A percentile compares a stretch with the other conserved stretches of the same genome.
These are phyloP conservation scores for Cinclus cinclus DNA, from an alignment of 2,113 vertebrate genomes.

Conservation along the genomic window DNA sequence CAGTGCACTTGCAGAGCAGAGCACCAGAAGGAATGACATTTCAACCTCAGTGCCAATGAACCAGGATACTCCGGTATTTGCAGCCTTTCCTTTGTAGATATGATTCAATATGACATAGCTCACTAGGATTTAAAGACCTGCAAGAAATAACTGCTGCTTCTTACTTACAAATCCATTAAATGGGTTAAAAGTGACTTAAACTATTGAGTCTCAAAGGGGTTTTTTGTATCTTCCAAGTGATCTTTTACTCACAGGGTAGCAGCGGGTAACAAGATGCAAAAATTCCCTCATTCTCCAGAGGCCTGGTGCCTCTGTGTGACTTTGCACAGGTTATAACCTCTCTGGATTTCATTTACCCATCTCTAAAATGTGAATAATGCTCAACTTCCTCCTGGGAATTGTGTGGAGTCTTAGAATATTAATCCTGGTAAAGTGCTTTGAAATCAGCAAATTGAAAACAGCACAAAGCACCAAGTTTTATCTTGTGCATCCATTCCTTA, in stretches of 20 bases:
- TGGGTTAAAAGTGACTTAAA: conserved; percentile 44
- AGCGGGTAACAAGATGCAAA: conserved; percentile 47
- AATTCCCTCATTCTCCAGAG: neutral
- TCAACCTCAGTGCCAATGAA: neutral
- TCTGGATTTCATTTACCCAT: conserved; percentile 51
- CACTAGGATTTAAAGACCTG: conserved; percentile 32
- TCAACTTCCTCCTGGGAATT: conserved; percentile 34
- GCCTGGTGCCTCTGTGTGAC: conserved; percentile 3
- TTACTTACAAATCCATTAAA: conserved; percentile 45
- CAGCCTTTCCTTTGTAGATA: neutral
- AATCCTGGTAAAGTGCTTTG: conserved; percentile 41
- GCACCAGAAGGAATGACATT: neutral
- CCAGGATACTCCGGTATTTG: neutral
- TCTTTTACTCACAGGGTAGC: conserved; percentile 28
- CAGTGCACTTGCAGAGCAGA: neutral
- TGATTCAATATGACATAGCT: neutral
- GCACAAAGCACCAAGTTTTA: conserved; percentile 22
- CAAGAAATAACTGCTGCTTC: conserved; percentile 15
- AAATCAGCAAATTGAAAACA: conserved; percentile 44
- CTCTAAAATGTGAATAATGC: conserved; percentile 46
- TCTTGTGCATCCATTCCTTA: conserved; percentile 9
- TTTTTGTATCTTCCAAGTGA: conserved; percentile 20
- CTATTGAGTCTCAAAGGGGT: neutral
- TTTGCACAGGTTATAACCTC: conserved; percentile 46
- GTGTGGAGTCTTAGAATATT: conserved; percentile 39